These are phyloP conservation scores for Plebejus melissa DNA, from an alignment of 2,888 invertebrate species.

Conservation along the genomic window DNA sequence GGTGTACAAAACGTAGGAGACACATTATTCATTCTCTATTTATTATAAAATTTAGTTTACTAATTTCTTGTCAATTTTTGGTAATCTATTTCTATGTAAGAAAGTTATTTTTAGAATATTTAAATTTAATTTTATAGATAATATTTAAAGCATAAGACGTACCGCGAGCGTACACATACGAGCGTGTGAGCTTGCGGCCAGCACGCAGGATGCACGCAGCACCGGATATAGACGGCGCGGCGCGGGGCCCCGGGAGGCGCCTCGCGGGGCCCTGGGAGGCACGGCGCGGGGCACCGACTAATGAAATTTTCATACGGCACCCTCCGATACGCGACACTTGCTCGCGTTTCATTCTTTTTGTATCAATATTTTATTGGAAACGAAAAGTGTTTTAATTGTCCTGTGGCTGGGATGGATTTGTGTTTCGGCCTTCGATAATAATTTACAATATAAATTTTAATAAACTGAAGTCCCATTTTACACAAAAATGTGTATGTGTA, in stretches of 20 bases:
- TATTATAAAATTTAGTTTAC: too few species aligned
- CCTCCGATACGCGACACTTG: constrained; percentile 14
- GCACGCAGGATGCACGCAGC: constrained; percentile 6
- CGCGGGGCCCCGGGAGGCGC: neutral
- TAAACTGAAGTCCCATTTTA: neutral
- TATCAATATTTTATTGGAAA: constrained; percentile 16
- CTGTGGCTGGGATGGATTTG: neutral
- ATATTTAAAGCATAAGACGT: neutral
- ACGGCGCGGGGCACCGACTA: neutral
- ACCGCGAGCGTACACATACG: neutral
- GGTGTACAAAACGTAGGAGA: too few species aligned
- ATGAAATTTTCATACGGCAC: constrained; percentile 18
- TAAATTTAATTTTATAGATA: neutral
- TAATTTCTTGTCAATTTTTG: too few species aligned
- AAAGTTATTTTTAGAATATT: too few species aligned
- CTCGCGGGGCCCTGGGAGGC: neutral
- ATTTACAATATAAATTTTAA: neutral
- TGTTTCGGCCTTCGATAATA: neutral
- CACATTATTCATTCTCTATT: too few species aligned
- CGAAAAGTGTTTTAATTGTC: constrained; percentile 12
- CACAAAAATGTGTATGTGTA: neutral
- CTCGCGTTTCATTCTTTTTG: constrained; percentile 7
- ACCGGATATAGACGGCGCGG: neutral
- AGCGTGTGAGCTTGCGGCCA: constrained; percentile 2
- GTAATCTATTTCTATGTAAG: too few species aligned